These are phyloP conservation scores for Sebastes nivosus DNA, from an alignment of 2,797 vertebrate species.

Conservation along the genomic window DNA sequence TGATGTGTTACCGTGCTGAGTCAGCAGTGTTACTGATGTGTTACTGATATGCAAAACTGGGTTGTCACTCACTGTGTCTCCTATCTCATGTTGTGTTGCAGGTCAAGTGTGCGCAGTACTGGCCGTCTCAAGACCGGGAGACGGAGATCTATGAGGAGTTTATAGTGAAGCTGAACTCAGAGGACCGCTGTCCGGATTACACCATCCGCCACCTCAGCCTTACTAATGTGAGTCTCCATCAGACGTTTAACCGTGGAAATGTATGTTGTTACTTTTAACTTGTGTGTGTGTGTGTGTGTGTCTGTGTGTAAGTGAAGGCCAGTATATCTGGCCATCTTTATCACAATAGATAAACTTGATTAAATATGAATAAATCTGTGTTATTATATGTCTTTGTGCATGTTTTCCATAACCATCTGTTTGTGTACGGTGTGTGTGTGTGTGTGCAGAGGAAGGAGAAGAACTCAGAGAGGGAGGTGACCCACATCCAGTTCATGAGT, in stretches of 20 bases:
- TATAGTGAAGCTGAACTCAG: constrained; percentile 85
- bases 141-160: constrained; percentile 87
- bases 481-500: constrained; percentile 96
- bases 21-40: background rate
- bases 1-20: background rate
- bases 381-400: background rate
- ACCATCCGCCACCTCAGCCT: constrained; percentile 89
- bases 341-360: background rate
- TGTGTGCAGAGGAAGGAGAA: constrained; percentile 87
- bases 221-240: constrained; percentile 74
- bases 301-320: background rate
- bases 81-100: constrained; percentile 55
- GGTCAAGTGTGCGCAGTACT: constrained; percentile 96
- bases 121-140: constrained; percentile 86
- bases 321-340: background rate
- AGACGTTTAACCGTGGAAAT: background rate
- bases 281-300: background rate
- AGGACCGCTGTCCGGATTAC: constrained; percentile 90
- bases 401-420: background rate
- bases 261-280: background rate
- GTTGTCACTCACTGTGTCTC: background rate
- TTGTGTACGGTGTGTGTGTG: background rate
- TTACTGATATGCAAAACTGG: background rate
- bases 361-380: background rate
- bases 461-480: constrained; percentile 87